phyloP scores from a whole-genome alignment of 2,888 invertebrate genomes.

The Eurytoma californica region DNA sequence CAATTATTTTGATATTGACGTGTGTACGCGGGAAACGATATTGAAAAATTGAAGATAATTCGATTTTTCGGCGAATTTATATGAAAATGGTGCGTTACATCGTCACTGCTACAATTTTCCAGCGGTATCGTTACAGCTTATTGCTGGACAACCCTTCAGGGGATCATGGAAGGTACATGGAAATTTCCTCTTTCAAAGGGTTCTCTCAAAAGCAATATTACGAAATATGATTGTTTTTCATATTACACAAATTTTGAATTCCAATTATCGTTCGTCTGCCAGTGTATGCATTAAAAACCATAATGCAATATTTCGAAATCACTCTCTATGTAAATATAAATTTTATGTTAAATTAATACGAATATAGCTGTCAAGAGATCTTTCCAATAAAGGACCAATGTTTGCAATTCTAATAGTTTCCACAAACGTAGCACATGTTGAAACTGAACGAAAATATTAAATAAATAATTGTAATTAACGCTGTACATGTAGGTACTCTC shows the following conservation, averaged over 20 bases:
- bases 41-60: conserved; percentile 51
- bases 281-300: conserved; percentile 47
- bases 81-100: conserved; percentile 56
- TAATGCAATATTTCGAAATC: conserved; percentile 42
- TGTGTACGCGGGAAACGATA: conserved; percentile 8
- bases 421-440: too few relatives aligned
- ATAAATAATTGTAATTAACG: too few relatives aligned
- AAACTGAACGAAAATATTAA: too few relatives aligned
- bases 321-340: conserved; percentile 31
- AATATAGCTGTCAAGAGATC: too few relatives aligned
- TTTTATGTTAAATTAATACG: too few relatives aligned
- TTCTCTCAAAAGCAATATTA: conserved; percentile 23
- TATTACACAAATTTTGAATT: conserved; percentile 49
- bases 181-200: conserved; percentile 49
- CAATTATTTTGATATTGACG: neutral
- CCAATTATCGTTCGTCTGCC: conserved; percentile 7
- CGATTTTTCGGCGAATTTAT: conserved; percentile 53
- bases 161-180: conserved; percentile 39
- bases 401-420: too few relatives aligned
- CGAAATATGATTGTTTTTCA: conserved; percentile 29
- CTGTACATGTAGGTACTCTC: too few relatives aligned
- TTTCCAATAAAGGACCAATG: too few relatives aligned
- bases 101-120: neutral
- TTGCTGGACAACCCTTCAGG: conserved; percentile 35
- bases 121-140: conserved; percentile 23